Evolutionary conservation across 1,140 invertebrate species (phyloP).

Genomic region (Achroia grisella): DNA sequence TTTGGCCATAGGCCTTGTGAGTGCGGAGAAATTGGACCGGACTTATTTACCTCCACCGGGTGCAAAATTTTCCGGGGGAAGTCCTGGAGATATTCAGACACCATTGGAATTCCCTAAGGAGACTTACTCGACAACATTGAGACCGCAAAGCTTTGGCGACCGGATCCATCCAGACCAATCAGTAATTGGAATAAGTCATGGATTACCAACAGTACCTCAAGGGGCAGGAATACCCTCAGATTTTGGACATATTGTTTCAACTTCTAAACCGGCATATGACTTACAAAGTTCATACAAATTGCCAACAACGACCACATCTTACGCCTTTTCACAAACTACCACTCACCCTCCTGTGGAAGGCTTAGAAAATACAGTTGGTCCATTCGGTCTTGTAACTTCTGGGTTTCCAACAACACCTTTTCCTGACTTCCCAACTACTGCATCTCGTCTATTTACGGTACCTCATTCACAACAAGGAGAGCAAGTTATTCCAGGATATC

Average conservation of each 20-base stretch:
- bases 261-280: not conserved
- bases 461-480: not conserved
- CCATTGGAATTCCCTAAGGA: constrained; percentile 34
- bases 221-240: no score
- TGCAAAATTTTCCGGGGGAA: constrained; percentile 31
- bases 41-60: constrained; percentile 44
- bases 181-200: constrained; percentile 8
- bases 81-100: constrained; percentile 19
- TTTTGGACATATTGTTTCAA: not conserved
- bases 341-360: constrained; percentile 15
- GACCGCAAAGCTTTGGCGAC: not conserved
- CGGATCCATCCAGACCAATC: constrained; percentile 2
- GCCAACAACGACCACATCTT: constrained; percentile 21
- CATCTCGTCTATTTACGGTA: not conserved
- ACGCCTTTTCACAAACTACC: constrained; percentile 26
- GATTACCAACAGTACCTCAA: not conserved
- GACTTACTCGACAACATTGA: constrained; percentile 6
- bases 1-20: constrained; percentile 19
- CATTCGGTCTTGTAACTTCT: constrained; percentile 1
- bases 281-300: constrained; percentile 6
- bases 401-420: not conserved
- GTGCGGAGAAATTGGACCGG: constrained; percentile 35
- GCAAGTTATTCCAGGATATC: not conserved
- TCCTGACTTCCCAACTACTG: not conserved
- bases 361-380: constrained; percentile 3